Evolutionary conservation across 2,888 invertebrate species (phyloP).

Genomic region (Pollenia angustigena): DNA sequence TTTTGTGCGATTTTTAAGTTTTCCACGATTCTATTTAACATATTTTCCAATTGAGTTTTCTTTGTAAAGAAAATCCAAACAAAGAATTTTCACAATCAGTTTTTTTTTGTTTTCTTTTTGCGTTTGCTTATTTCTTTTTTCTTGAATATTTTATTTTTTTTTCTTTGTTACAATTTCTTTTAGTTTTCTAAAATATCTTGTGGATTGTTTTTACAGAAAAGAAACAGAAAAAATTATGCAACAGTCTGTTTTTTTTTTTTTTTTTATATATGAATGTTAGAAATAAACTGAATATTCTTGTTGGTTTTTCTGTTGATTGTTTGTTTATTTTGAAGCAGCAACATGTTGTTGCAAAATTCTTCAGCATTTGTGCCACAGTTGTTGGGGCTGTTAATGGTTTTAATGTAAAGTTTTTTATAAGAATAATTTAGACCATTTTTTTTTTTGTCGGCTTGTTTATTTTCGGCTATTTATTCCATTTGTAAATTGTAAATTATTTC

Average conservation of each 20-base stretch:
- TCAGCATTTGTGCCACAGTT: conserved; percentile 25
- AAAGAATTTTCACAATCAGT: conserved; percentile 43
- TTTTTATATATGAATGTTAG: conserved; percentile 12
- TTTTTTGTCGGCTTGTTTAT: conserved; percentile 22
- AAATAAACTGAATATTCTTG: conserved; percentile 11
- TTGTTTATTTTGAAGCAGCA: conserved; percentile 39
- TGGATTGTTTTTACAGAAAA: conserved; percentile 3
- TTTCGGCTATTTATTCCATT: conserved; percentile 27
- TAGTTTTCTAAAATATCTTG: conserved; percentile 8
- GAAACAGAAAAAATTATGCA: conserved; percentile 48
- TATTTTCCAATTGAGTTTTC: conserved; percentile 27
- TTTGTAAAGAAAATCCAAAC: background rate
- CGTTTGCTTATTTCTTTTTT: conserved; percentile 1
- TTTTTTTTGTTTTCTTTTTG: background rate
- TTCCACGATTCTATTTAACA: conserved; percentile 42
- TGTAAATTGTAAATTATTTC: conserved; percentile 44
- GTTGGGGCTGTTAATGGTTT: conserved; percentile 29
- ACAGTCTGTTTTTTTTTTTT: conserved; percentile 26
- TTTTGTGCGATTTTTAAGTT: conserved; percentile 29
- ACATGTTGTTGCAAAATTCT: conserved; percentile 62
- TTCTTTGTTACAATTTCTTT: background rate
- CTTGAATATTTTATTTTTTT: too few species aligned
- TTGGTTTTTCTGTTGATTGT: background rate
- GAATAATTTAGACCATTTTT: conserved; percentile 11
- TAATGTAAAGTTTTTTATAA: background rate